phyloP scores from a whole-genome alignment of 1,140 invertebrate species.

The Aphelinus atriplicis region DNA sequence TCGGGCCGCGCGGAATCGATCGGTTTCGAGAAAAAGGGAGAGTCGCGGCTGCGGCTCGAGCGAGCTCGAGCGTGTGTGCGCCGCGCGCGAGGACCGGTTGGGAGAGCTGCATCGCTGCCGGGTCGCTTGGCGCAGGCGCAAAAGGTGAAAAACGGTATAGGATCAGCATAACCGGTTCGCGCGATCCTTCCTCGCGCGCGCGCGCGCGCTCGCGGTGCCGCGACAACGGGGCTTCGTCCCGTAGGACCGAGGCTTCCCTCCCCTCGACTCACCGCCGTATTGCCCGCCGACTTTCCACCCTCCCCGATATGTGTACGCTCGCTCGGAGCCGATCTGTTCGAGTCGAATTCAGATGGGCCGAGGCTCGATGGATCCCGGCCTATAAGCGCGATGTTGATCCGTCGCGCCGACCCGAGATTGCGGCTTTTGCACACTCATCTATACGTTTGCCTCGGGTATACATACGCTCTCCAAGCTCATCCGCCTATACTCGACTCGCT shows the following conservation, averaged over 20 bases:
- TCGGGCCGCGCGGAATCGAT: neutral
- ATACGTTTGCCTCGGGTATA: too few relatives aligned
- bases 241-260: constrained; percentile 11
- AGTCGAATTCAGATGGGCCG: too few relatives aligned
- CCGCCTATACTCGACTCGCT: too few relatives aligned
- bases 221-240: constrained; percentile 41
- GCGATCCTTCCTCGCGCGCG: constrained; percentile 31
- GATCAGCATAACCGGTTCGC: constrained; percentile 62
- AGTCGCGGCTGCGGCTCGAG: neutral
- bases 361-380: too few relatives aligned
- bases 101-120: constrained; percentile 24
- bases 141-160: constrained; percentile 62
- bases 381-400: too few relatives aligned
- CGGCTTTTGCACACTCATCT: too few relatives aligned
- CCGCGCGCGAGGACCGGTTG: neutral
- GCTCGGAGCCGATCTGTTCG: too few relatives aligned
- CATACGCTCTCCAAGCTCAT: too few relatives aligned
- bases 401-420: too few relatives aligned
- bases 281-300: too few relatives aligned
- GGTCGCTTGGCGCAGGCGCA: constrained; percentile 50
- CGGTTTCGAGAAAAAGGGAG: neutral
- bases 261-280: neutral
- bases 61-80: neutral
- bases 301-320: too few relatives aligned
- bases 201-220: constrained; percentile 35